Conservation (phyloP, 2,797 vertebrate genomes). For the Alexandromys oeconomus region DNA sequence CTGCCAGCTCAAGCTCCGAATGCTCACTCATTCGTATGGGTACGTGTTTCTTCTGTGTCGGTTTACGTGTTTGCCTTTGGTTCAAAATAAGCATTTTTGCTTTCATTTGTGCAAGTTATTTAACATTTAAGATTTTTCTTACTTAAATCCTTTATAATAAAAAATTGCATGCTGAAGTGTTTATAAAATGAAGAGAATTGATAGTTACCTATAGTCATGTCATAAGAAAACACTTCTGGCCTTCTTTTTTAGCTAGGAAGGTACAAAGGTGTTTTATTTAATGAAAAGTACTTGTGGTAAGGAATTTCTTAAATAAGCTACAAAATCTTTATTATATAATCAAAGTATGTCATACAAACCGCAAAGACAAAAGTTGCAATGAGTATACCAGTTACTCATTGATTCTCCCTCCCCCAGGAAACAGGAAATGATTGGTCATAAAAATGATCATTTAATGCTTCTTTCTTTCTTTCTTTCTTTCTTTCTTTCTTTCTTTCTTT, state of each 20-base stretch:
- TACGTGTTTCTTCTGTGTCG: constrained; percentile 84
- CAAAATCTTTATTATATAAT: not conserved
- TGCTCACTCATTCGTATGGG: constrained; percentile 99
- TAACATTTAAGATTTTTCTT: constrained; percentile 19
- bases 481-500: not conserved
- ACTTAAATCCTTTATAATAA: constrained; percentile 32
- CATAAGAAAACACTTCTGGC: not conserved
- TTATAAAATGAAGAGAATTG: constrained; percentile 41
- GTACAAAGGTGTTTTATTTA: constrained; percentile 9
- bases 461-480: not conserved
- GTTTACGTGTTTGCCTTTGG: not conserved
- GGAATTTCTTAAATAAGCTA: constrained; percentile 25
- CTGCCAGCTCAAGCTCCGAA: constrained; percentile 94
- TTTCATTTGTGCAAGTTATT: constrained; percentile 34
- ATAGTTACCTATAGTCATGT: not conserved
- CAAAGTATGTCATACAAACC: not conserved
- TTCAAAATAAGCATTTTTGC: not conserved
- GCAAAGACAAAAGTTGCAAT: not conserved
- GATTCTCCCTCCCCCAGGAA: not conserved
- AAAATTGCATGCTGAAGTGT: constrained; percentile 27
- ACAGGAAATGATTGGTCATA: not conserved
- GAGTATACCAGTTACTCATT: not conserved
- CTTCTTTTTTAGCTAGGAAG: not conserved
- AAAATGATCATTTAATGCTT: not conserved
- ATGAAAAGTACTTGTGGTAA: constrained; percentile 34